Base-by-base conservation (phyloP, 1,140 invertebrate species). In the Drosophila simulans region DNA sequence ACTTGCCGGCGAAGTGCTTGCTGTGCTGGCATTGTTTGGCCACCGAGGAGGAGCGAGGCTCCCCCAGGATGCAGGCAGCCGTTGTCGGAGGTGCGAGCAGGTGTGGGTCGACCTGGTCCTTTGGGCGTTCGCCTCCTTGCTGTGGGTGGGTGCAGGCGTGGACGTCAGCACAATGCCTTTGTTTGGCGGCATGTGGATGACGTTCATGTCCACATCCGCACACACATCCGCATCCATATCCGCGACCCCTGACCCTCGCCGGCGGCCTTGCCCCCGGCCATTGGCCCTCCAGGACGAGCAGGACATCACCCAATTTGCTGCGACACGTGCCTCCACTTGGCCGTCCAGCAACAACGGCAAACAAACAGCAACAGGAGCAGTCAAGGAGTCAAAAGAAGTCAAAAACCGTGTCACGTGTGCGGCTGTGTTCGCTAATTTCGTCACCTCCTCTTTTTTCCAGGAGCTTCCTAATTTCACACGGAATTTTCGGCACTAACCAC, bases 381-480 rank as follows among this genome's bases (percentile, higher is more conserved):
- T 48, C 70, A 75, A 76, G 73, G 59, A 77, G 71, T 82, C 68
- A 66, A 77, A 80, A 85, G 81, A 85, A 86, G 82, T 86, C 82
- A 86, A 86, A 71, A 75, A 74, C 64, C 78, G 66, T 66, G 82
- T 69, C 82, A 86, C 82, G 82, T 86, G 82, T 65, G 59, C 43
- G 37, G 42, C 40, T 70, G 56, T 48, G 71, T 73, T 58, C 76
- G 72, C 60, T 85, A 80, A 85, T 85, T 85, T 78, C 70, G 77
- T 77, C 81, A 77, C 65, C 73, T 78, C 52, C 57, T 53, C 55
- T 34, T 51, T 51, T 34, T 39, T 39, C 20, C 55, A 70, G 75
- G 42, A 89, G 80, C 80, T 82, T 72, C 78, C 85, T 90, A 90
- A 90, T 90, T 90, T 70, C 48, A 53, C 77, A 40, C 80, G 37